Base-by-base conservation (phyloP, 2,113 vertebrate genomes). In the Alosa alosa region DNA sequence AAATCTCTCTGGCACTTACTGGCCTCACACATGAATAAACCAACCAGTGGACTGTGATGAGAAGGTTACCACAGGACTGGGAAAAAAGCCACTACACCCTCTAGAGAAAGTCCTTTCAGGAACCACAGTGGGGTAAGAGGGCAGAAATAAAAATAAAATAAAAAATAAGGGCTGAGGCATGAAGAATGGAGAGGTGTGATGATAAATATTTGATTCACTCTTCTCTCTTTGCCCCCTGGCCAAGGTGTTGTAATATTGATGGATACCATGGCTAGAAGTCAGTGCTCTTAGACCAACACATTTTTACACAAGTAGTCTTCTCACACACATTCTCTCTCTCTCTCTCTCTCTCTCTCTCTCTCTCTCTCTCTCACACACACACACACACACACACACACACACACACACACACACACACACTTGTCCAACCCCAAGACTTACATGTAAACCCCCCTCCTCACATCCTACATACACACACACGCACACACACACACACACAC, bases 181-280 rank as follows among this genome's bases (percentile, higher is more conserved):
- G 75, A 81, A 86, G 81, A 88, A 46, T 85, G 83, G 82, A 82
- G 78, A 84, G 89, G 85, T 87, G 81, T 49, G 72, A 31, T 50
- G 84, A 93, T 94, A 45, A 94, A 94, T 94, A 93, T 94, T 94
- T 94, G 52, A 94, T 92, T 52, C 85, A 84, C 81, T 89, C 82
- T 83, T 91, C 89, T 89, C 22, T 10, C 6, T 68, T 49, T 88
- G 89, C 86, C 88, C 88, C 90, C 82, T 57, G 83, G 88, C 85
- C 86, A 39, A 60, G 17, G 60, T 87, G 78, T 84, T 94, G 81
- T 90, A 93, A 92, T 93, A 94, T 93, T 94, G 90, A 94, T 93
- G 90, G 82, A 84, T 89, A 89, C 90, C 87, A 86, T 81, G 88
- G 85, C 91, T 84, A 88, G 68, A 82, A 87, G 87, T 75, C 85